Evolutionary conservation across 2,113 vertebrate species (phyloP), one percentile per base, ranked within the genome.

Genomic region (Grammomys dolichurus): DNA sequence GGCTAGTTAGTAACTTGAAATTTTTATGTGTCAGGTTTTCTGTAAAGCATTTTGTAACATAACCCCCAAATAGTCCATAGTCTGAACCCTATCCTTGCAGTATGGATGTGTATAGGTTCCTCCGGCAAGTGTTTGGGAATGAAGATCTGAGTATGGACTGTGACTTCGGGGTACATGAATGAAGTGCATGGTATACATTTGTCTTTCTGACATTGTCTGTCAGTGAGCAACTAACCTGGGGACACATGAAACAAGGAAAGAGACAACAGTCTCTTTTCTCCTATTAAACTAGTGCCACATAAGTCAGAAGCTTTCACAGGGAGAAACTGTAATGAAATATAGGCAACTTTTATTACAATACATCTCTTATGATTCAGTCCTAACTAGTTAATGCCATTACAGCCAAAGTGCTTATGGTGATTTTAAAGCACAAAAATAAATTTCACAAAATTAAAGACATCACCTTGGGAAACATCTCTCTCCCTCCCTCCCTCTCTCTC

Each of bases 351-450:
- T 4, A 82, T 46, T 51, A 51, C 22, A 4, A 1, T 89, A 12
- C 73, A 12, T 58, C 46, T 46, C 31, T 36, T 7, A 40, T 8
- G 48, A 36, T 65, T 40, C 20, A 46, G 36, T 1, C 73, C 3
- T 77, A 24, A 56, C 43, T 46, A 65, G 36, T 76, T 46, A 51
- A 94, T 70, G 31, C 1, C 56, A 36, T 82, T 14, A 40, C 2
- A 90, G 13, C 46, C 80, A 87, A 65, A 76, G 33, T 40, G 28
- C 31, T 77, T 70, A 43, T 3, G 40, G 28, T 76, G 40, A 76
- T 56, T 81, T 63, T 65, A 11, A 46, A 95, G 75, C 58, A 93
- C 22, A 75, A 93, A 63, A 73, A 51, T 87, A 69, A 40, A 87
- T 75, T 89, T 86, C 36, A 86, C 78, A 81, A 84, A 70, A 48